Conservation (phyloP, 2,113 vertebrate species). For the Ceyx cyanopectus region DNA sequence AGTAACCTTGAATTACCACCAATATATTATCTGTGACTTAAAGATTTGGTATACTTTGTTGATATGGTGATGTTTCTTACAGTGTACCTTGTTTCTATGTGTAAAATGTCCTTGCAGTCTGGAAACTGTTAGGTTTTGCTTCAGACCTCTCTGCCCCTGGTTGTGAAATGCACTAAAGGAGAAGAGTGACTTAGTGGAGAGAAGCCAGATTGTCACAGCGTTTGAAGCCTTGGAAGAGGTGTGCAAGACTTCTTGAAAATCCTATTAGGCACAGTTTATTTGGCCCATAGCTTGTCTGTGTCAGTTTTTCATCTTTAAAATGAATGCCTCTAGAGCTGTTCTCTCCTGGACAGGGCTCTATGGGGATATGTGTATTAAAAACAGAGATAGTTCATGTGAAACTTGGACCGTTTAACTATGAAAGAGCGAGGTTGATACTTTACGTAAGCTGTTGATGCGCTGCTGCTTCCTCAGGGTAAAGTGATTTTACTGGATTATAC, state of each 20-base stretch:
- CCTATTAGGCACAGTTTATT: constrained; percentile 32
- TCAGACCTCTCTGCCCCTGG: background rate
- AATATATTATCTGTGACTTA: background rate
- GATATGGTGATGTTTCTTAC: background rate
- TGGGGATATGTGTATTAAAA: background rate
- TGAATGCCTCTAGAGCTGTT: background rate
- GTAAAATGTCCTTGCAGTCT: background rate
- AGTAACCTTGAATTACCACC: background rate
- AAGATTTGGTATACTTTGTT: background rate
- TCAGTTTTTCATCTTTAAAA: constrained; percentile 40
- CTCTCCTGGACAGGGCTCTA: background rate
- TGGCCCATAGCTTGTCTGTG: constrained; percentile 4
- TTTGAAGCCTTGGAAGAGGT: constrained; percentile 1
- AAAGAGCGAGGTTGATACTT: background rate
- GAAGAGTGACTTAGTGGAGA: background rate
- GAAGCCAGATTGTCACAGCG: background rate
- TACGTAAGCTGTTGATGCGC: background rate
- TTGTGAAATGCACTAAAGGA: background rate
- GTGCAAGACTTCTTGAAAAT: background rate
- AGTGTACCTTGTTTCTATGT: background rate
- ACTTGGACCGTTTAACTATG: background rate
- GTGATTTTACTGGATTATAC: constrained; percentile 25
- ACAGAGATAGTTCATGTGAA: background rate
- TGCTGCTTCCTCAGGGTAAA: background rate
- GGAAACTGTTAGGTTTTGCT: background rate